Conservation (phyloP, 2,113 vertebrate species). For the Shinisaurus crocodilurus region DNA sequence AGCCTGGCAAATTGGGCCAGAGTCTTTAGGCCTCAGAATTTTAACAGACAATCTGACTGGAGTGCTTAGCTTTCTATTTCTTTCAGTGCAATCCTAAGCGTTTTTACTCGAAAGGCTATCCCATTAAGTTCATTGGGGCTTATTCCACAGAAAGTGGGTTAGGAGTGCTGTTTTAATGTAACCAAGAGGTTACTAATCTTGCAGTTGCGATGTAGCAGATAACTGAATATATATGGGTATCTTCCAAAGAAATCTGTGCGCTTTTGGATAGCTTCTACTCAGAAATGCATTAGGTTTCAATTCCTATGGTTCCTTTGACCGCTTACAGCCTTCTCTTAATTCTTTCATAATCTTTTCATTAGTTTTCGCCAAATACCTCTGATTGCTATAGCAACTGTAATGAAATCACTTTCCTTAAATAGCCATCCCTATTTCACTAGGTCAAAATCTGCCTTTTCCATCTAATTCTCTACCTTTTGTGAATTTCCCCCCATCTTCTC, state of each 20-base stretch:
- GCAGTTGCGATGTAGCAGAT: background rate
- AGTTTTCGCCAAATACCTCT: constrained; percentile 61
- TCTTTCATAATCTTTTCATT: constrained; percentile 67
- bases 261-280: constrained; percentile 51
- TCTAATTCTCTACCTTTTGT: constrained; percentile 41
- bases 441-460: constrained; percentile 60
- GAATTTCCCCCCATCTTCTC: background rate
- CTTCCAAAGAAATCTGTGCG: constrained; percentile 50
- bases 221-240: constrained; percentile 31
- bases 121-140: background rate
- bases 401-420: constrained; percentile 71
- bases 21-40: background rate
- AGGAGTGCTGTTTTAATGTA: background rate
- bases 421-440: constrained; percentile 48
- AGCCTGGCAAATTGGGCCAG: no score
- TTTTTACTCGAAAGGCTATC: background rate
- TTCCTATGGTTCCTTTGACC: constrained; percentile 46
- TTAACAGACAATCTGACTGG: background rate
- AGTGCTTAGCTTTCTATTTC: background rate
- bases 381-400: constrained; percentile 73
- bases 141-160: background rate
- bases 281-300: constrained; percentile 50
- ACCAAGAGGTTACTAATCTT: background rate
- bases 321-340: constrained; percentile 49
- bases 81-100: background rate